Base-by-base conservation (phyloP, 2,888 invertebrate species). In the Maniola hyperantus region DNA sequence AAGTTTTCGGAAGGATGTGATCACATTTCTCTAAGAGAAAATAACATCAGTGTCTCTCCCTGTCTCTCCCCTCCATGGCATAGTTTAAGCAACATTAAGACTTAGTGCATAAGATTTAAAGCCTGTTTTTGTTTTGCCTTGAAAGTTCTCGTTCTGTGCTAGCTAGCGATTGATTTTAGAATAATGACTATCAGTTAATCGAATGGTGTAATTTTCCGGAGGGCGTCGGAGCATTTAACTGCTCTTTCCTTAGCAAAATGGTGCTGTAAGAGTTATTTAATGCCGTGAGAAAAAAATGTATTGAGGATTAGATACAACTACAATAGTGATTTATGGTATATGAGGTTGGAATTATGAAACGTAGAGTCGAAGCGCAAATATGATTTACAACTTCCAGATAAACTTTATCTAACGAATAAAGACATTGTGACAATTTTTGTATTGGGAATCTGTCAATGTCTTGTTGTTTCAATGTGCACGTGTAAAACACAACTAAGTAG, bases 111-210 rank as follows among this genome's bases (percentile, higher is more conserved):
- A 8, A 0, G 5, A 6, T 18, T 61, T 73, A 71, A 69, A 68
- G 71, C 62, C 57, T 66, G 65, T 50, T 74, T 71, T 72, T 11
- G 58, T 46, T 33, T 36, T 60, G 46, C 66, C 66, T 70, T 68
- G 67, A 69, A 71, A 64, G 69, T 70, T 71, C 69, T 67, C 68
- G 68, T 73, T 73, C 64, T 70, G 72, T 72, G 73, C 71, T 75
- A 71, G 72, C 74, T 72, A 68, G 73, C 74, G 74, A 80, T 78
- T 80, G 78, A 77, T 78, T 77, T 76, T 76, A 72, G 74, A 77
- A 77, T 79, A 79, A 79, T 77, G 76, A 77, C 77, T 76, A 76
- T 77, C 76, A 76, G 76, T 77, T 77, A 75, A 74, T 73, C 73
- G 74, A 77, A 74, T 75, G 74, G 73, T 76, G 74, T 73, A 73